Percentiles rank a stretch among this genome's conserved stretches.
These are phyloP conservation scores for Danaus plexippus DNA, from an alignment of 1,140 invertebrate species.

Conservation along the genomic window DNA sequence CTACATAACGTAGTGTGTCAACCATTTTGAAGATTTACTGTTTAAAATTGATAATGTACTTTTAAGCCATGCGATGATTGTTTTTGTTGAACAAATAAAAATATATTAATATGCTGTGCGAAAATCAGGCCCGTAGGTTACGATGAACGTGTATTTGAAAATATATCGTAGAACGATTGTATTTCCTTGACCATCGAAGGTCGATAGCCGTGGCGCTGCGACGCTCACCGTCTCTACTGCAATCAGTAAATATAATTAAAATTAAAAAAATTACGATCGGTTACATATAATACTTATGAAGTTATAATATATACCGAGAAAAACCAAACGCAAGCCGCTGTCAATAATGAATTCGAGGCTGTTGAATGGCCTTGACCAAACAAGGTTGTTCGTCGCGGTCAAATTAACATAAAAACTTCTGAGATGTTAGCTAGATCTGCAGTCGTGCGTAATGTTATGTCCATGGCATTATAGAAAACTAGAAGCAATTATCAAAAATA, in stretches of 20 bases:
- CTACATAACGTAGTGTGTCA: not conserved
- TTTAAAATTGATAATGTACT: slow-evolving; percentile 1
- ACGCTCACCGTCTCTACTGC: slow-evolving; percentile 34
- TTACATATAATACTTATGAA: too few relatives aligned
- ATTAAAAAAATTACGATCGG: slow-evolving; percentile 19
- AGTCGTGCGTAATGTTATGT: slow-evolving; percentile 20
- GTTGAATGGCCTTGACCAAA: slow-evolving; percentile 48
- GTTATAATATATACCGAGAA: too few relatives aligned
- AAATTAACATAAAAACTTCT: slow-evolving; percentile 33
- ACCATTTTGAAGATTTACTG: not conserved
- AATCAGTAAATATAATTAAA: slow-evolving; percentile 33
- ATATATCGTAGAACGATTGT: slow-evolving; percentile 49
- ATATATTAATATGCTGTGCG: slow-evolving; percentile 41
- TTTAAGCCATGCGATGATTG: slow-evolving; percentile 41
- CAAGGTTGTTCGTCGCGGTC: slow-evolving; percentile 43
- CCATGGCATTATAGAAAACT: slow-evolving; percentile 19
- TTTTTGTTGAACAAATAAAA: slow-evolving; percentile 25
- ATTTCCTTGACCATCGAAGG: slow-evolving; percentile 62
- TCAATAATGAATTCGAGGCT: slow-evolving; percentile 46
- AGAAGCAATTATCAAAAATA: not conserved
- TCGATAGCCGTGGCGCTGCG: slow-evolving; percentile 36
- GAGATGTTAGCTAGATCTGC: slow-evolving; percentile 25
- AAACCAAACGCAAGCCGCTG: slow-evolving; percentile 4
- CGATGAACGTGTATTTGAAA: slow-evolving; percentile 50
- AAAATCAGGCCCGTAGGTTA: slow-evolving; percentile 38